phyloP scores from a whole-genome alignment of 2,888 invertebrate genomes.

The Urechis unicinctus region DNA sequence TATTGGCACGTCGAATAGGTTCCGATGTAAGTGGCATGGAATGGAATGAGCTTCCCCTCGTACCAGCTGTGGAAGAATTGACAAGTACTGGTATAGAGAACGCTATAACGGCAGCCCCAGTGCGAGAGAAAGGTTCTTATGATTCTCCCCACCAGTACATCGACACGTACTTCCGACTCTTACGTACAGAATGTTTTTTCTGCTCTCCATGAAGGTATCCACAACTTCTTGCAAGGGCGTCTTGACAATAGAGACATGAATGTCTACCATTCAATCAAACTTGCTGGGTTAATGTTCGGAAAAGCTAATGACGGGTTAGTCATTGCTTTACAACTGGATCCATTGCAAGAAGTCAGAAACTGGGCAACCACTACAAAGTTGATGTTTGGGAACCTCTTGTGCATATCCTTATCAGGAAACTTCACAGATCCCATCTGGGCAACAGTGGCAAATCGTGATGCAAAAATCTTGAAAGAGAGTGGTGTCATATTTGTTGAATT shows the following conservation, averaged over 20 bases:
- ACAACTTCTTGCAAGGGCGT: slow-evolving; percentile 6
- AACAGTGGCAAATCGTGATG: slow-evolving; percentile 13
- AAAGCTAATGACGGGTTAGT: slow-evolving; percentile 3
- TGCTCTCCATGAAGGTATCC: slow-evolving; percentile 6
- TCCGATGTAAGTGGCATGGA: too few species aligned
- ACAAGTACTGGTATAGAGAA: not conserved
- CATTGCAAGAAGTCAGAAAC: slow-evolving; percentile 8
- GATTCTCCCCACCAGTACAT: slow-evolving; percentile 10
- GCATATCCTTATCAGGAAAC: slow-evolving; percentile 11
- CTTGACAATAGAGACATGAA: slow-evolving; percentile 17
- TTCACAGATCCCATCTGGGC: slow-evolving; percentile 19
- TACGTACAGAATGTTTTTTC: slow-evolving; percentile 17
- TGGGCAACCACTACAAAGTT: slow-evolving; percentile 12
- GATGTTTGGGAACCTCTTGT: slow-evolving; percentile 18
- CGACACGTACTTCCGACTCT: slow-evolving; percentile 15
- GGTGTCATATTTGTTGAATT: slow-evolving; percentile 13
- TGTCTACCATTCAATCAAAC: slow-evolving; percentile 8
- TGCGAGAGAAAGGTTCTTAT: slow-evolving; percentile 6
- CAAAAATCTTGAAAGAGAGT: slow-evolving; percentile 5
- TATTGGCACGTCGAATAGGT: too few species aligned
- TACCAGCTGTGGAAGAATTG: slow-evolving; percentile 8
- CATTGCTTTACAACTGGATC: slow-evolving; percentile 8
- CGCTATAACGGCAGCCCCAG: not conserved
- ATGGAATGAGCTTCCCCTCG: slow-evolving; percentile 14
- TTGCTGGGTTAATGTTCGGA: slow-evolving; percentile 6